A percentile compares a stretch with the other conserved stretches of the same genome.
phyloP scores from a whole-genome alignment of 2,113 vertebrate genomes.

The Diphyllodes magnificus region DNA sequence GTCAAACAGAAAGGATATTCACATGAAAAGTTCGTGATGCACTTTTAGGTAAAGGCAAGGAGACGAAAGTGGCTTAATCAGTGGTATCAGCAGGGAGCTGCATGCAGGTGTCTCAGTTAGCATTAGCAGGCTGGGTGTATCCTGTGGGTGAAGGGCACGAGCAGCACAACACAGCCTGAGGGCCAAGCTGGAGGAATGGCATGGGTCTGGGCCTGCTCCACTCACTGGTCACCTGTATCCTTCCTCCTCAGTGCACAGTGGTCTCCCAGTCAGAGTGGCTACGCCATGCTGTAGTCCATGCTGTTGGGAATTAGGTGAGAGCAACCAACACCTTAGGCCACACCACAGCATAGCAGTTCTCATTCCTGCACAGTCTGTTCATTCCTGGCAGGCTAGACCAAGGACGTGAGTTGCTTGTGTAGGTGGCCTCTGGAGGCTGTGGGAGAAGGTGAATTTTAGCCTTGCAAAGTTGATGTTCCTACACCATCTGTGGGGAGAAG shows the following conservation, averaged over 20 bases:
- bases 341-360: neutral
- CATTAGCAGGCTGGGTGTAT: neutral
- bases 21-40: rapidly evolving
- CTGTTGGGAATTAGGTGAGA: neutral
- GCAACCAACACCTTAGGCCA: neutral
- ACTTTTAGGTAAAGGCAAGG: neutral
- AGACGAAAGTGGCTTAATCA: neutral
- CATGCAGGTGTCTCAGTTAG: too few species aligned
- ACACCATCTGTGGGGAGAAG: neutral
- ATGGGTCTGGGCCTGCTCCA: neutral
- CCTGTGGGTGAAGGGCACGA: rapidly evolving
- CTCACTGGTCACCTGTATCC: rapidly evolving
- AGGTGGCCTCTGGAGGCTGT: neutral
- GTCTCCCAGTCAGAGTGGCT: neutral
- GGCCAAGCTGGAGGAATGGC: neutral
- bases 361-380: neutral
- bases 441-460: neutral
- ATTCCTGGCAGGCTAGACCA: neutral
- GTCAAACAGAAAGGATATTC: neutral
- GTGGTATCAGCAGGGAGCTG: neutral
- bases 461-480: neutral
- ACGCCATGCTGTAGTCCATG: neutral
- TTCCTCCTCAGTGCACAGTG: rapidly evolving
- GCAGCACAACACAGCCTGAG: neutral
- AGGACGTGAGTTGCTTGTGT: neutral